Evolutionary conservation across 2,113 vertebrate genomes (phyloP).

Genomic region (Formicarius rufipectus): DNA sequence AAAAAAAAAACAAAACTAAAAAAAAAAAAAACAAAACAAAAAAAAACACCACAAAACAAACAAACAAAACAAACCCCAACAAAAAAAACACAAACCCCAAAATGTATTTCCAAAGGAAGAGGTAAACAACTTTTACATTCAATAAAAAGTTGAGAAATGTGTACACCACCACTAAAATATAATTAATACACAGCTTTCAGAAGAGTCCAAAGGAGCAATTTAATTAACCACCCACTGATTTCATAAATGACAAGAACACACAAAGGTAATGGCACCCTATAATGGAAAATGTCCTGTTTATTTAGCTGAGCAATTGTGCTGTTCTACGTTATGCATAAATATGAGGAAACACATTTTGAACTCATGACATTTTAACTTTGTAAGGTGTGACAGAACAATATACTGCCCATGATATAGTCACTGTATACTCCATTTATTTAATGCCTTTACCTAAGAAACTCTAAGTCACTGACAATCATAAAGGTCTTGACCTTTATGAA

Average conservation of each 20-base stretch:
- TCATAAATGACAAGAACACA: conserved; percentile 55
- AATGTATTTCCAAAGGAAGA: background rate
- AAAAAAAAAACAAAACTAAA: background rate
- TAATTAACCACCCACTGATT: conserved; percentile 61
- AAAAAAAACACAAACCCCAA: background rate
- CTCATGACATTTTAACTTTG: background rate
- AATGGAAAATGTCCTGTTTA: conserved; percentile 58
- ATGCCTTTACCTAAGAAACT: background rate
- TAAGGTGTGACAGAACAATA: background rate
- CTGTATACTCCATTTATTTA: background rate
- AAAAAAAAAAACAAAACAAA: background rate
- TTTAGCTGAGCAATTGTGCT: conserved; percentile 35
- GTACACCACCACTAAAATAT: conserved; percentile 18
- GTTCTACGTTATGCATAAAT: conserved; percentile 1
- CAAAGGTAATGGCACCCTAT: conserved; percentile 58
- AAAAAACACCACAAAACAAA: background rate
- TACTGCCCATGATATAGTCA: background rate
- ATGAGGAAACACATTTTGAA: background rate
- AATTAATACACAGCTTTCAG: conserved; percentile 52
- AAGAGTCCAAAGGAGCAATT: conserved; percentile 58
- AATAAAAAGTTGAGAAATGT: conserved; percentile 41
- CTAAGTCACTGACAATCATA: background rate
- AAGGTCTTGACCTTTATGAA: background rate
- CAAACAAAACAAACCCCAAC: background rate
- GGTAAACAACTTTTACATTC: conserved; percentile 34